Evolutionary conservation across 1,140 invertebrate genomes (phyloP), one percentile per base, ranked within the genome.

Genomic region (Drosophila kurseongensis): DNA sequence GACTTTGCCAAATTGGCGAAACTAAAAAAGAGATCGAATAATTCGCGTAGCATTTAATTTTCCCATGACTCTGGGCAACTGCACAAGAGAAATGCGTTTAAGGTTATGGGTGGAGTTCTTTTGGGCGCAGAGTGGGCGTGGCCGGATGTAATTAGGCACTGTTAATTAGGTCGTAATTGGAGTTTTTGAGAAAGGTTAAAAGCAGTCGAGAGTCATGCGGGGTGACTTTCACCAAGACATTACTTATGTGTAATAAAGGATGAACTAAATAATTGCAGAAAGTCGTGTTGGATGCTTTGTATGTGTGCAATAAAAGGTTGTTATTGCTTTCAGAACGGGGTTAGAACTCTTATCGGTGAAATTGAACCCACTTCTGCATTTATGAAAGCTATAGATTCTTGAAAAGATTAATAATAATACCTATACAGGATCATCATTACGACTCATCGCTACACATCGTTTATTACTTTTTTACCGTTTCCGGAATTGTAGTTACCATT

Each of bases 31-130:
- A 14, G 44, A 44, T n/a, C 48, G 9, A 18, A 58, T 48, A 42
- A 71, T 51, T 50, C 48, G 60, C 65, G 63, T 51, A 41, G 50
- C 61, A 67, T 78, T 86, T 81, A 78, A 85, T 81, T 85, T 85
- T 66, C 77, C 18, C 69, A 72, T 65, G 82, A 78, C 78, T 78
- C 58, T 38, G 23, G 59, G 68, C 59, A 81, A 73, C 66, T 81
- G 55, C 42, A 63, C 38, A 32, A 45, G 60, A 63, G 42, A 61
- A 77, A 75, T 75, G 74, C 74, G 63, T 77, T 80, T 80, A 38
- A 42, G 60, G 60, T 54, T 75, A 41, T 36, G 27, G 73, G 54
- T 35, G 23, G 36, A 13, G 51, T 47, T 32, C 35, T 51, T 5
- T n/a, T 35, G 41, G 42, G 44, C 29, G 45, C 16, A 1, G 6